Evolutionary conservation across 2,888 invertebrate species (phyloP), one percentile per base, ranked within the genome.

Genomic region (Vesta saturnalis): DNA sequence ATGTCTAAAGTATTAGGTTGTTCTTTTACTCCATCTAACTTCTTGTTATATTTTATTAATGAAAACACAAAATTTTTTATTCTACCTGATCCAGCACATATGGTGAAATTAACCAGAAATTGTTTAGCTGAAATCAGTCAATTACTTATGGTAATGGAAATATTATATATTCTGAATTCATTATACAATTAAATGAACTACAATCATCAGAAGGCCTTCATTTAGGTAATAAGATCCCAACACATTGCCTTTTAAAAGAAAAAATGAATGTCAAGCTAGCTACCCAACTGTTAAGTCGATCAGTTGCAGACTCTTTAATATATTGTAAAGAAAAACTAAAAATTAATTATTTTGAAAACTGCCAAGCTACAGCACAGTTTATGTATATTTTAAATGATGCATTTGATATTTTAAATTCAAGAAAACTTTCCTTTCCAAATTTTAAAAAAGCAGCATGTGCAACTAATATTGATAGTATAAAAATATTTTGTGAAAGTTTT

Each of bases 331-430:
- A 72, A 16, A 55, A 62, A 16, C 52, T 77, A 18, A 61, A 74
- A 54, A 55, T 76, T n/a, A n/a, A n/a, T n/a, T n/a, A n/a, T n/a
- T n/a, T n/a, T n/a, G n/a, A n/a, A n/a, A n/a, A n/a, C n/a, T n/a
- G n/a, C n/a, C n/a, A n/a, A n/a, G n/a, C n/a, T n/a, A n/a, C n/a
- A n/a, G n/a, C n/a, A n/a, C n/a, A n/a, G n/a, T n/a, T n/a, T n/a
- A n/a, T n/a, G 22, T 72, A 1, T 78, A 77, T 60, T 76, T n/a
- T n/a, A n/a, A n/a, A n/a, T n/a, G n/a, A n/a, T n/a, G n/a, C n/a
- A n/a, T n/a, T n/a, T n/a, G n/a, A 78, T 68, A 66, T 77, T 18
- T 66, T 76, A 8, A 77, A 78, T 70, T 71, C 71, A 14, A 72
- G 69, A 60, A 72, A 72, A 56, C 46, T 69, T 15, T 47, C 69